Percentiles rank a stretch among this genome's conserved stretches.
Evolutionary conservation across 1,140 invertebrate genomes (phyloP).

Genomic region (Spodoptera litura): DNA sequence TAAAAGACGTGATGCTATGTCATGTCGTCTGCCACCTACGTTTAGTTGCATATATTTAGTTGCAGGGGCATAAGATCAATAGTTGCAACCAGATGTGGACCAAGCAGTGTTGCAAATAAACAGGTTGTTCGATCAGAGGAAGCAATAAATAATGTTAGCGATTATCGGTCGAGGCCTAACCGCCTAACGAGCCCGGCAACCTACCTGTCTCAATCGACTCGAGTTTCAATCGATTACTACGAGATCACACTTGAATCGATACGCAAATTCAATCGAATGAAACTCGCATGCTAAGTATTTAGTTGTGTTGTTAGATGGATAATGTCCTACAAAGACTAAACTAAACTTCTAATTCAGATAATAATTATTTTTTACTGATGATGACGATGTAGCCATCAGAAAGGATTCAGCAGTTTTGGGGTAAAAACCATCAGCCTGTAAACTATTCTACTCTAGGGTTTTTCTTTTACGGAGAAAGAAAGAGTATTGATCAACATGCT

Average conservation of each 20-base stretch:
- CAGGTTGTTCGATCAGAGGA: slow-evolving; percentile 24
- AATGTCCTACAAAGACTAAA: too few relatives aligned
- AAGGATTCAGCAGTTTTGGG: too few relatives aligned
- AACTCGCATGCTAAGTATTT: too few relatives aligned
- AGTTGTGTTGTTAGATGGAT: neutral
- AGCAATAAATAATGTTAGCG: slow-evolving; percentile 39
- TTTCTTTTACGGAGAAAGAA: too few relatives aligned
- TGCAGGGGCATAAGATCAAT: slow-evolving; percentile 1
- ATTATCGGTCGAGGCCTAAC: slow-evolving; percentile 12
- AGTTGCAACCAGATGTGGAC: neutral
- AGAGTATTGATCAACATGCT: too few relatives aligned
- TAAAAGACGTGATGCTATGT: too few relatives aligned
- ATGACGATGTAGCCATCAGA: too few relatives aligned
- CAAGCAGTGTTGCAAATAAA: slow-evolving; percentile 19
- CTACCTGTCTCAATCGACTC: slow-evolving; percentile 20
- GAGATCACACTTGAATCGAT: slow-evolving; percentile 5
- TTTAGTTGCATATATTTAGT: neutral
- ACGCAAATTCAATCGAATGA: neutral
- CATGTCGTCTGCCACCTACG: too few relatives aligned
- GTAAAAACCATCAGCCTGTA: too few relatives aligned
- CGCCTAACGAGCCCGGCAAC: slow-evolving; percentile 8
- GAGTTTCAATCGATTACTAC: neutral
- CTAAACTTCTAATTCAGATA: too few relatives aligned
- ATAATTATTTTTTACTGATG: too few relatives aligned
- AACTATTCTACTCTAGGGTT: too few relatives aligned